Conservation (phyloP, 2,888 invertebrate species). For the Conops quadrifasciatus region DNA sequence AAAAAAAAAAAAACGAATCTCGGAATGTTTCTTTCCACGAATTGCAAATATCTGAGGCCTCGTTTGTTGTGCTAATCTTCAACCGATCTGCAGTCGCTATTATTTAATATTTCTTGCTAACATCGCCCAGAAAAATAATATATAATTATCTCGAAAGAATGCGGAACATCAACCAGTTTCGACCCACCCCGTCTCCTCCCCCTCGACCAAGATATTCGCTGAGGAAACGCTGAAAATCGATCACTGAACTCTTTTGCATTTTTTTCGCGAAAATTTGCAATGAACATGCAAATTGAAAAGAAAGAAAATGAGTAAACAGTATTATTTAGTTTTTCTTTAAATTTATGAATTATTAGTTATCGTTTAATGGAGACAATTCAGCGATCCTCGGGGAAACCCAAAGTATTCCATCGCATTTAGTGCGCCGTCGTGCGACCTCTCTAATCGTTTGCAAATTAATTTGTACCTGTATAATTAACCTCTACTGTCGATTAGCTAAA, state of each 20-base stretch:
- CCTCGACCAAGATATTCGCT: not conserved
- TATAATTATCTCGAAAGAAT: slow-evolving; percentile 8
- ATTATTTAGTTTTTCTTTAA: too few relatives aligned
- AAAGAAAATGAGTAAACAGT: too few relatives aligned
- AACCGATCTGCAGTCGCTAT: not conserved
- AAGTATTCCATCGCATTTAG: too few relatives aligned
- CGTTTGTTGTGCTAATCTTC: not conserved
- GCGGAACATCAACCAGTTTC: slow-evolving; percentile 19
- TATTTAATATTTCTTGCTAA: not conserved
- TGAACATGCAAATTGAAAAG: too few relatives aligned
- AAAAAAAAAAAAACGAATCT: not conserved
- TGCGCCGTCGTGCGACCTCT: too few relatives aligned
- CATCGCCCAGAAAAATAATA: not conserved
- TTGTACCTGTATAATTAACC: too few relatives aligned
- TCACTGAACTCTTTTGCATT: not conserved
- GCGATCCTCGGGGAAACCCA: too few relatives aligned
- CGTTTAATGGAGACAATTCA: too few relatives aligned
- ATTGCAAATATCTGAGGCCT: not conserved
- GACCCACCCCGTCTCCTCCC: not conserved
- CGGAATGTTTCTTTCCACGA: not conserved
- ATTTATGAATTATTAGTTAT: too few relatives aligned
- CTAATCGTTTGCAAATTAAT: too few relatives aligned
- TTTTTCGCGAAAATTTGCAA: too few relatives aligned
- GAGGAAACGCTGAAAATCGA: not conserved
- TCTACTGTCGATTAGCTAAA: too few relatives aligned